Evolutionary conservation across 2,113 vertebrate species (phyloP).

Genomic region (Formicarius rufipectus): DNA sequence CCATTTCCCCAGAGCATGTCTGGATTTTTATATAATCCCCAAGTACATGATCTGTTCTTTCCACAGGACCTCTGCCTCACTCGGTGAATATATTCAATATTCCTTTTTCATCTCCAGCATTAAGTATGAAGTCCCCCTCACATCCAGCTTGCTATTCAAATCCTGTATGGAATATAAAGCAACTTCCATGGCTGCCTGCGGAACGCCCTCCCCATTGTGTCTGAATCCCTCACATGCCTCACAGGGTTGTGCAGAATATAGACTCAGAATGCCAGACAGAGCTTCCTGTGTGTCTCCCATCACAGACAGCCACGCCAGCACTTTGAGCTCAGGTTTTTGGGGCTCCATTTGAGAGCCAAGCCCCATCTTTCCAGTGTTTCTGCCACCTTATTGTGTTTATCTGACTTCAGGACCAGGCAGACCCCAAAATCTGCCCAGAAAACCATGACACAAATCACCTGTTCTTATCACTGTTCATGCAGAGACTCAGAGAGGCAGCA

Average conservation of each 20-base stretch:
- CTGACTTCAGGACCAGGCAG: not conserved
- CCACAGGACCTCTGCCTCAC: not conserved
- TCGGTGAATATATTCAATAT: not conserved
- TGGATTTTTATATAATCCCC: slow-evolving; percentile 3
- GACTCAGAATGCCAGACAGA: not conserved
- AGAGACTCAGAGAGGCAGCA: not conserved
- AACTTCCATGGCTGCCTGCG: not conserved
- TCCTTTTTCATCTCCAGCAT: slow-evolving; percentile 25
- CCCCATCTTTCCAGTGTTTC: not conserved
- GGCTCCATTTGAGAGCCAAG: not conserved
- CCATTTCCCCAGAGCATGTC: not conserved
- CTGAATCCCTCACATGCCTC: not conserved
- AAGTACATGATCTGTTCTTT: not conserved
- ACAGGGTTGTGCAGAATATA: not conserved
- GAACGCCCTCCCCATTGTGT: not conserved
- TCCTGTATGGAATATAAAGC: not conserved
- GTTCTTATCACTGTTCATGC: not conserved
- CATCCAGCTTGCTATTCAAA: not conserved
- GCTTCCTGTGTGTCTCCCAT: not conserved
- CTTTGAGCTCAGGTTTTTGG: not conserved
- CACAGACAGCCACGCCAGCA: not conserved
- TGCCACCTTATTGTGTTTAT: accelerated
- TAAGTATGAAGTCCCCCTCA: not conserved
- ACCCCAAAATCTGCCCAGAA: not conserved
- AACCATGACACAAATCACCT: not conserved